Evolutionary conservation across 2,113 vertebrate genomes (phyloP), one percentile per base, ranked within the genome.

Genomic region (Melanerpes formicivorus): DNA sequence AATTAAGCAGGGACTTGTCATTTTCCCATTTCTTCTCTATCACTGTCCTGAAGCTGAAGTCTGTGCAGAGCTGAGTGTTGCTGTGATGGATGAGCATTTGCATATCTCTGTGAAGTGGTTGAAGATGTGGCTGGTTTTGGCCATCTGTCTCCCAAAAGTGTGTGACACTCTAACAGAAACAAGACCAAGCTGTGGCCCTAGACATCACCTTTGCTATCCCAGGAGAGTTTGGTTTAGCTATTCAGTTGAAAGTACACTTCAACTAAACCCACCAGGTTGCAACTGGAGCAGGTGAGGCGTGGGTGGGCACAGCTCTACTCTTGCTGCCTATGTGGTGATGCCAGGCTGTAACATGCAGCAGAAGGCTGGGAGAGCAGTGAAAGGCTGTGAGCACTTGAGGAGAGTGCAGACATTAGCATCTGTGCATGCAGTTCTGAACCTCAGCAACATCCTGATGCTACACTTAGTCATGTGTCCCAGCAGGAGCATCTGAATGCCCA

Each of bases 321-420:
- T 11, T 40, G 55, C 23, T 56, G 30, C 23, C 74, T 9, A 23
- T 64, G 77, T 50, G 15, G 15, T 11, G n/a, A 77, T 21, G 54
- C 46, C 71, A 46, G 72, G 60, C 27, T 16, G 44, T 30, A 62
- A 37, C 13, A n/a, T 0, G 1, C 23, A 52, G 34, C 48, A 83
- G 73, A 79, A 69, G 34, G 11, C 62, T 34, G 50, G 19, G 30
- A 46, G 27, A 74, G 44, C 30, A 40, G 34, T 0, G 1, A 34
- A 8, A 5, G 13, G 14, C 3, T 29, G 30, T 18, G 7, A n/a
- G 30, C 26, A 63, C 23, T 7, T 52, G 26, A 23, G 11, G 27
- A 40, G n/a, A 65, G 23, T 1, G 0, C 62, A 42, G n/a, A 25
- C 1, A 0, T 21, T 21, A 6, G 27, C 16, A 12, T 34, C 76